Percentiles rank a stretch among this genome's conserved stretches.
phyloP scores from a whole-genome alignment of 2,113 vertebrate genomes.

The Hoplias malabaricus region DNA sequence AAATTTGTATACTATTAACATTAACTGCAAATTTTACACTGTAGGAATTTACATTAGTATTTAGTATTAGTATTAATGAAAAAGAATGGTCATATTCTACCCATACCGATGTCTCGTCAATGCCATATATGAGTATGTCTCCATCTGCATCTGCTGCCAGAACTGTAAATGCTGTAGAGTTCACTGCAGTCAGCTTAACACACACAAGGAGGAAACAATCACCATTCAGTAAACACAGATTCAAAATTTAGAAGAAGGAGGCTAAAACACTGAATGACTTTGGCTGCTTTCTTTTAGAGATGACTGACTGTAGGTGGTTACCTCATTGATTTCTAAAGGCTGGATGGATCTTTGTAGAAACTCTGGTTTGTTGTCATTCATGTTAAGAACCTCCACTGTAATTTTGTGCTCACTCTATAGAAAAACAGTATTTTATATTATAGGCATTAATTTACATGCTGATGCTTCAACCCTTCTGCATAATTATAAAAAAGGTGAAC shows the following conservation, averaged over 20 bases:
- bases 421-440: not conserved
- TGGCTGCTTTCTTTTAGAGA: too few species aligned
- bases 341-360: slow-evolving; percentile 69
- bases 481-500: too few species aligned
- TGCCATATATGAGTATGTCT: slow-evolving; percentile 75
- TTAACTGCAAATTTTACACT: too few species aligned
- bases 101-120: slow-evolving; percentile 75
- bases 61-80: not conserved
- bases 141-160: slow-evolving; percentile 77
- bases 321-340: slow-evolving; percentile 74
- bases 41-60: too few species aligned
- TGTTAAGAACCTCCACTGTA: slow-evolving; percentile 78
- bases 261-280: too few species aligned
- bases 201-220: not conserved
- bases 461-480: too few species aligned
- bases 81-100: slow-evolving; percentile 4
- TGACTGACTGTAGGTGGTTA: too few species aligned
- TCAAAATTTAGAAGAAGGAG: not conserved
- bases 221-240: not conserved
- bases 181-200: slow-evolving; percentile 71
- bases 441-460: too few species aligned
- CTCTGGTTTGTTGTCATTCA: slow-evolving; percentile 77
- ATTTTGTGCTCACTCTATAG: slow-evolving; percentile 70
- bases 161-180: slow-evolving; percentile 77
- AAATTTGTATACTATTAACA: too few species aligned